Percentiles rank a stretch among this genome's conserved stretches.
Conservation (phyloP, 1,140 invertebrate species). For the Argopecten irradians region DNA sequence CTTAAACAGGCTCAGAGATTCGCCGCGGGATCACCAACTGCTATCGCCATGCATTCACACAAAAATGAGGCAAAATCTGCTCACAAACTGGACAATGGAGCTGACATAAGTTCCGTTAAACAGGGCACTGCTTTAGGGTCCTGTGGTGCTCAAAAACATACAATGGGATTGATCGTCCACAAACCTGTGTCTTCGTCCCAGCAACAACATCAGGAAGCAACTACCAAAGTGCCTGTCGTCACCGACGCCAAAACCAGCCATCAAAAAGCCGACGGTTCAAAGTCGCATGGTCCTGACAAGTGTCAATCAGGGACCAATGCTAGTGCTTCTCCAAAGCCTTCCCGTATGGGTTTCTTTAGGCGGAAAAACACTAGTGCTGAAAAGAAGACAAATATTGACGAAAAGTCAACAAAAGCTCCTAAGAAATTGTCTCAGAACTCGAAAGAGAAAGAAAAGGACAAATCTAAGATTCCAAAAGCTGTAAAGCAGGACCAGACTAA, state of each 20-base stretch:
- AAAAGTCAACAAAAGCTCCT: neutral
- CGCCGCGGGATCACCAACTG: neutral
- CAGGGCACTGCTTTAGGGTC: neutral
- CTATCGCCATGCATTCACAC: neutral
- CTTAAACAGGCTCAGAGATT: neutral
- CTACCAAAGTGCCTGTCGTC: neutral
- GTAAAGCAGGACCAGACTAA: neutral
- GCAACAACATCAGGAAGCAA: neutral
- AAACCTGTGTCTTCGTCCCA: neutral
- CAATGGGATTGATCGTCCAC: neutral
- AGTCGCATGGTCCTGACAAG: neutral
- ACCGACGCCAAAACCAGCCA: neutral
- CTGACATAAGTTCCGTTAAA: neutral
- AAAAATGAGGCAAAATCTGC: neutral
- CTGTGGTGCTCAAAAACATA: neutral
- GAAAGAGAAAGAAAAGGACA: neutral
- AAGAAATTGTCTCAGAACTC: conserved; percentile 6
- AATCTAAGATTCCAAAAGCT: neutral
- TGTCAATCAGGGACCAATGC: neutral
- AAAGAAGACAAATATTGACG: neutral
- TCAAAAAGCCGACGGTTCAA: neutral
- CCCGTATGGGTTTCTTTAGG: neutral
- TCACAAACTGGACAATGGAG: neutral
- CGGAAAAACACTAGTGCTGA: neutral
- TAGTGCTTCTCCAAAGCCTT: neutral